A percentile compares a stretch with the other conserved stretches of the same genome.
phyloP scores from a whole-genome alignment of 1,140 invertebrate genomes.

The Psix sp. region DNA sequence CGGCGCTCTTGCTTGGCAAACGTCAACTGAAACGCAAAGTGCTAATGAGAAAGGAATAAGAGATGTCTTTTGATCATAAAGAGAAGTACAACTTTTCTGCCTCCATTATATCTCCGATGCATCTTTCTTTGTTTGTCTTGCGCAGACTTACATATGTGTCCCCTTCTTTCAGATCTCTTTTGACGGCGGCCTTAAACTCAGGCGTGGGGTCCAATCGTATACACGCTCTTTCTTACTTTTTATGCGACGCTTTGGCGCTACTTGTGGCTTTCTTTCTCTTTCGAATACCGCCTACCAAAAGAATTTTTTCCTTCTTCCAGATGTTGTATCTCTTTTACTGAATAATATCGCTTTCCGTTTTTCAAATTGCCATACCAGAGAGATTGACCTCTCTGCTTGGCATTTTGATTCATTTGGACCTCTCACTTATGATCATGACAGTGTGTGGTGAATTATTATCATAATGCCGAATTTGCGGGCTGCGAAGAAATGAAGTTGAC shows the following conservation, averaged over 20 bases:
- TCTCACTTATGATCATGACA: too few species aligned
- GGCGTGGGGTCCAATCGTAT: conserved; percentile 4
- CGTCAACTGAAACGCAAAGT: conserved; percentile 69
- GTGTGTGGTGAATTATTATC: too few species aligned
- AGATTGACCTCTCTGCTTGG: too few species aligned
- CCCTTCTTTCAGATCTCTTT: conserved; percentile 17
- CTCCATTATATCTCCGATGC: conserved; percentile 14
- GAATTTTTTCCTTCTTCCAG: conserved; percentile 3
- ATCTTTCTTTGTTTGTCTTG: conserved; percentile 25
- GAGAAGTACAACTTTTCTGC: conserved; percentile 54
- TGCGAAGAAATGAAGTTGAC: too few species aligned
- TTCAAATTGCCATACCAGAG: too few species aligned
- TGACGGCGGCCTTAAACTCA: background rate
- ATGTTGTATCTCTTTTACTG: too few species aligned
- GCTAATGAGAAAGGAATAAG: conserved; percentile 67
- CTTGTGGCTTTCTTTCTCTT: background rate
- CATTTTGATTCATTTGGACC: too few species aligned
- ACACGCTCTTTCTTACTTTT: background rate
- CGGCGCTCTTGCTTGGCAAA: conserved; percentile 65
- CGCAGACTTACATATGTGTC: conserved; percentile 19
- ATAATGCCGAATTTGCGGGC: too few species aligned
- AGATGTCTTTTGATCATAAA: conserved; percentile 64
- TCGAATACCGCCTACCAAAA: conserved; percentile 3
- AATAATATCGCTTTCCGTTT: too few species aligned
- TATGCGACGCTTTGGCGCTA: background rate